Conservation (phyloP, 2,113 vertebrate genomes). For the Coreoperca whiteheadi region DNA sequence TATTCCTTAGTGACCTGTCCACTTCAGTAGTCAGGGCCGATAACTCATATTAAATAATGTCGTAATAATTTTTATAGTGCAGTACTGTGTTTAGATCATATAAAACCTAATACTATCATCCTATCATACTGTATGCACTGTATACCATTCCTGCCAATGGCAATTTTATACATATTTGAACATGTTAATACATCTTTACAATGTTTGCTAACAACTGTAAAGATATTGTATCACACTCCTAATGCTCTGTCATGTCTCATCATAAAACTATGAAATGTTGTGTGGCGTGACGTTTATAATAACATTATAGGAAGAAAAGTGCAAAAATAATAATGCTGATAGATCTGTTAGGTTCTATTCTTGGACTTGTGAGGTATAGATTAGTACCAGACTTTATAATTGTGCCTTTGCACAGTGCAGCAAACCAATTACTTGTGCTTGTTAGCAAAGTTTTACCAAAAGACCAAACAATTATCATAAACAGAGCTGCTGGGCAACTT, state of each 20-base stretch:
- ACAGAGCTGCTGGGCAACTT: not conserved
- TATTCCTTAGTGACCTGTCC: conserved; percentile 7
- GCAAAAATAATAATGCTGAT: not conserved
- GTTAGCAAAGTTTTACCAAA: conserved; percentile 4
- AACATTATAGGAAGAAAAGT: not conserved
- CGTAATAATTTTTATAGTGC: not conserved
- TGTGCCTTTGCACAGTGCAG: not conserved
- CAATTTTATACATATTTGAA: not conserved
- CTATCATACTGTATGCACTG: too few species aligned
- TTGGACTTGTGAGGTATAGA: not conserved
- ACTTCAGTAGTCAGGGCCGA: not conserved
- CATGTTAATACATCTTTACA: not conserved
- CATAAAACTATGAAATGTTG: not conserved
- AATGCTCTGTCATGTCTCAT: not conserved
- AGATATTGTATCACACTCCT: not conserved
- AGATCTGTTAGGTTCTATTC: not conserved
- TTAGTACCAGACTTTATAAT: not conserved
- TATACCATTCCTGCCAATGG: too few species aligned
- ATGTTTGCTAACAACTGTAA: not conserved
- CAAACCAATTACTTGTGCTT: conserved; percentile 18
- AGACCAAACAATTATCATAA: not conserved
- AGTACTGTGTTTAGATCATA: too few species aligned
- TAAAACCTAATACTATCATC: too few species aligned
- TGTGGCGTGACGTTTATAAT: not conserved
- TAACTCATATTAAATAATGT: conserved; percentile 40